Percentiles rank a stretch among this genome's conserved stretches.
Evolutionary conservation across 2,888 invertebrate species (phyloP).

Genomic region (Dryobotodes eremita): DNA sequence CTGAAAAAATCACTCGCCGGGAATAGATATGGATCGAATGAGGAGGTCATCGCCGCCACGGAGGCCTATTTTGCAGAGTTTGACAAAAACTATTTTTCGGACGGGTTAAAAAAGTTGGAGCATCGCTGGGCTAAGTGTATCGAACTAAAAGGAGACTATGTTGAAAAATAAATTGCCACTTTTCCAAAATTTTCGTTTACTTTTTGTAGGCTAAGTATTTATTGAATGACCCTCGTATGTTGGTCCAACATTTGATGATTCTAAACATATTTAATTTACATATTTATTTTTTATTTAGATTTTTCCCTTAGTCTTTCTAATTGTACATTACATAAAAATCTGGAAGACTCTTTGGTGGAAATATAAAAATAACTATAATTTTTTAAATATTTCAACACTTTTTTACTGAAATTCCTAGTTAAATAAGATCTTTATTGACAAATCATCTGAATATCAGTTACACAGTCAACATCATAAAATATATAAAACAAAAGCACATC

Average conservation of each 20-base stretch:
- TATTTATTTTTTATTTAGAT: constrained; percentile 16
- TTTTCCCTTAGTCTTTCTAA: constrained; percentile 38
- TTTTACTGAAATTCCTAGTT: constrained; percentile 14
- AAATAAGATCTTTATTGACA: constrained; percentile 27
- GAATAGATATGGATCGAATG: too few species aligned
- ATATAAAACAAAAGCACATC: constrained; percentile 49
- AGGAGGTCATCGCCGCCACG: too few species aligned
- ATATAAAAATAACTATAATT: constrained; percentile 23
- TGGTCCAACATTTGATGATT: constrained; percentile 44
- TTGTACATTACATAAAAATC: constrained; percentile 49
- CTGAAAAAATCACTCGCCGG: too few species aligned
- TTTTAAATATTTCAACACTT: constrained; percentile 32
- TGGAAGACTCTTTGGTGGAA: constrained; percentile 49
- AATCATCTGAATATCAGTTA: constrained; percentile 63
- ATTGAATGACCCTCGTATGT: too few species aligned
- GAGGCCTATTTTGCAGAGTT: too few species aligned
- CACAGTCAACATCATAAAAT: constrained; percentile 39
- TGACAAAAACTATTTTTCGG: too few species aligned
- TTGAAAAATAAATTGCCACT: too few species aligned
- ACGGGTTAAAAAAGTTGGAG: too few species aligned
- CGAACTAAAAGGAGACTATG: too few species aligned
- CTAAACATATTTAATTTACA: background rate
- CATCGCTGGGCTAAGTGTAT: too few species aligned
- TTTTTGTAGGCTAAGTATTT: too few species aligned
- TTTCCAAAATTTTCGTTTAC: too few species aligned